phyloP scores from a whole-genome alignment of 1,140 invertebrate genomes.

The Neodiprion fabricii region DNA sequence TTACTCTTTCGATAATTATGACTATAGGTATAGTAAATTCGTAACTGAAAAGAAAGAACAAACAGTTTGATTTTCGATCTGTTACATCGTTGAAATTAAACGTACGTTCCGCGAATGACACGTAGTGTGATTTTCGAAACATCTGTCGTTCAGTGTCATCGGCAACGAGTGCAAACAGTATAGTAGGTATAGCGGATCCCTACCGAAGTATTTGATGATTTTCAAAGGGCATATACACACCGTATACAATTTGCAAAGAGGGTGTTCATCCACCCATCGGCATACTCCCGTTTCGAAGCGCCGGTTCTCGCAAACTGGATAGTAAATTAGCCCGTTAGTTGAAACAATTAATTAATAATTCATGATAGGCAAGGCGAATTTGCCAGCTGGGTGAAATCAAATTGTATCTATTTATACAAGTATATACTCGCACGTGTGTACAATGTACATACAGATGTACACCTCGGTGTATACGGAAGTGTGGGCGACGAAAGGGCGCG shows the following conservation, averaged over 20 bases:
- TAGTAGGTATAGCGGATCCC: no score
- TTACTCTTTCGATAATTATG: no score
- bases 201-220: neutral
- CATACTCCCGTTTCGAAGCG: no score
- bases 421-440: neutral
- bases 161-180: no score
- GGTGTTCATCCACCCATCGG: neutral
- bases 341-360: slow-evolving; percentile 66
- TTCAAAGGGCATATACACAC: neutral
- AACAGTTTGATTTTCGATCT: no score
- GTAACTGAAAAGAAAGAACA: no score
- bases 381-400: slow-evolving; percentile 42
- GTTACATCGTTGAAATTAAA: no score
- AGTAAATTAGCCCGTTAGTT: slow-evolving; percentile 60
- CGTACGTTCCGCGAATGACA: no score
- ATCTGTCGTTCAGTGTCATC: no score
- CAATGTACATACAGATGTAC: no score
- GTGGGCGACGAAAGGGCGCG: slow-evolving; percentile 18
- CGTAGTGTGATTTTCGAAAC: no score
- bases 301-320: slow-evolving; percentile 50
- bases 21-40: no score
- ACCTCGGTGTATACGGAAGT: slow-evolving; percentile 13
- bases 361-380: slow-evolving; percentile 59
- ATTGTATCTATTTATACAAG: neutral
- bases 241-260: neutral